These are phyloP conservation scores for Uloborus plumipes DNA, from an alignment of 2,888 invertebrate genomes.

Conservation along the genomic window DNA sequence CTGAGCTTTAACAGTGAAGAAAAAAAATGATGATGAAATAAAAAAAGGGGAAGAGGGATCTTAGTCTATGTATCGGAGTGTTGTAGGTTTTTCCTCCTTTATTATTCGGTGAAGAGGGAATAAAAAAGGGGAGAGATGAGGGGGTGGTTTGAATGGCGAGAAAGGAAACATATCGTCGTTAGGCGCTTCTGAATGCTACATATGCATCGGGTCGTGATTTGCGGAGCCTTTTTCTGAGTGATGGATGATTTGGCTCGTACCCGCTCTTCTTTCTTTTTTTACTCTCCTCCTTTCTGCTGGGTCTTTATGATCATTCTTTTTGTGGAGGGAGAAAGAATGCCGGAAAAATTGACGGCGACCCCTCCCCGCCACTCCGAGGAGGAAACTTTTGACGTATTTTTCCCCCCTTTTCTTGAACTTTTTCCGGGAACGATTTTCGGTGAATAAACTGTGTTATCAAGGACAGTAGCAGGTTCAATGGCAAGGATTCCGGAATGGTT, in stretches of 20 bases:
- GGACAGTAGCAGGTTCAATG: too few species aligned
- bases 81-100: constrained; percentile 5
- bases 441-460: too few species aligned
- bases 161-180: constrained; percentile 2
- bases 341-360: not conserved
- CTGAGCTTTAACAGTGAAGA: too few species aligned
- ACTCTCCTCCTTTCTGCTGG: not conserved
- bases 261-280: constrained; percentile 3
- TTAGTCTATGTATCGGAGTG: not conserved
- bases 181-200: constrained; percentile 2
- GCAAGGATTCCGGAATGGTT: too few species aligned
- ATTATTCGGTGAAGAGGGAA: constrained; percentile 1
- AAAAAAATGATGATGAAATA: too few species aligned
- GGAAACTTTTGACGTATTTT: too few species aligned
- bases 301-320: constrained; percentile 3
- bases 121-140: not conserved
- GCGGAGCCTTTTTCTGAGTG: not conserved
- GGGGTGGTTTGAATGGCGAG: not conserved
- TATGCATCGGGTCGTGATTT: constrained; percentile 6
- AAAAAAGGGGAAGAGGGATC: not conserved
- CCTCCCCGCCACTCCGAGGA: too few species aligned
- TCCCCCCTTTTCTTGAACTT: too few species aligned
- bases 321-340: not conserved
- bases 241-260: not conserved
- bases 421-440: too few species aligned